These are phyloP conservation scores for Drosophila flavopinicola DNA, from an alignment of 2,888 invertebrate genomes.

Conservation along the genomic window DNA sequence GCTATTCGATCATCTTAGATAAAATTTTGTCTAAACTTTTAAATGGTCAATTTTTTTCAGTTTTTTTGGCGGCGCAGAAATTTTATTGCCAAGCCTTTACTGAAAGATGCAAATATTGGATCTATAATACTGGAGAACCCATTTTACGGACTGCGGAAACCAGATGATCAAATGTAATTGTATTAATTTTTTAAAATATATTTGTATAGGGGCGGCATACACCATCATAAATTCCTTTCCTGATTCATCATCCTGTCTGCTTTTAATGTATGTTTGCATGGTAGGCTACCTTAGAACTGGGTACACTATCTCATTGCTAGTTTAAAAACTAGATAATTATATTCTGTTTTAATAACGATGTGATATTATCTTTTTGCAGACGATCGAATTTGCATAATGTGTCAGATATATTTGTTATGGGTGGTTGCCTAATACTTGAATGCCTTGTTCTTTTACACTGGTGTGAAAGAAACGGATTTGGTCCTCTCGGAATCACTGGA, in stretches of 20 bases:
- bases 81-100: constrained; percentile 94
- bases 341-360: background rate
- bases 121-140: constrained; percentile 98
- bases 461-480: constrained; percentile 95
- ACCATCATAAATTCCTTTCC: background rate
- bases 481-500: constrained; percentile 97
- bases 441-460: constrained; percentile 95
- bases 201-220: background rate
- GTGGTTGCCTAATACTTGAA: constrained; percentile 97
- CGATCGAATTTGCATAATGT: constrained; percentile 97
- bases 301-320: background rate
- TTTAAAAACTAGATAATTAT: background rate
- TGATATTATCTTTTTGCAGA: constrained; percentile 84
- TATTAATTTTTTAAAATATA: constrained; percentile 3
- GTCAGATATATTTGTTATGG: constrained; percentile 99
- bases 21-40: too few species aligned
- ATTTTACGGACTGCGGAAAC: constrained; percentile 95
- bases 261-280: background rate
- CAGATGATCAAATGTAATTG: constrained; percentile 91
- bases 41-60: constrained; percentile 86
- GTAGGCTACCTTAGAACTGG: background rate
- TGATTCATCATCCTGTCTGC: background rate
- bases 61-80: constrained; percentile 95
- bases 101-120: constrained; percentile 95
- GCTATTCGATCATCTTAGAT: too few species aligned